Percentiles rank a stretch among this genome's conserved stretches.
phyloP scores from a whole-genome alignment of 1,140 invertebrate species.

The Drosophila yakuba region DNA sequence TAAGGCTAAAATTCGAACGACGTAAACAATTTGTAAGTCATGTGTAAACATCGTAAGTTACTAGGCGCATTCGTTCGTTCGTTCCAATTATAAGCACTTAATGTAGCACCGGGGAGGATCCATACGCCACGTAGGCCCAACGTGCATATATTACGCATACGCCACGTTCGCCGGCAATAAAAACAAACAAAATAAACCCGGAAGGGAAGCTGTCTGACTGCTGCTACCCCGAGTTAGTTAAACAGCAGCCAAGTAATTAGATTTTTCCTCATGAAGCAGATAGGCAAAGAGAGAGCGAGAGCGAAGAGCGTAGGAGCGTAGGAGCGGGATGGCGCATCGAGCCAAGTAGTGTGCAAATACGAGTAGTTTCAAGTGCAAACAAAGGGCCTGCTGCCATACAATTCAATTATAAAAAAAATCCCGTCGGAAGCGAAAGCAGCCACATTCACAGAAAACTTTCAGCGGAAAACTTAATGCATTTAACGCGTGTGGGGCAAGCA shows the following conservation, averaged over 20 bases:
- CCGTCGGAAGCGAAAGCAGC: slow-evolving; percentile 19
- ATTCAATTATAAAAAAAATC: slow-evolving; percentile 73
- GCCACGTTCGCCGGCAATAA: slow-evolving; percentile 63
- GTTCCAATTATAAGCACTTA: slow-evolving; percentile 83
- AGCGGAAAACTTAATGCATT: slow-evolving; percentile 70
- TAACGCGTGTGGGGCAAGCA: slow-evolving; percentile 78
- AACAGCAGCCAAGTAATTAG: slow-evolving; percentile 79
- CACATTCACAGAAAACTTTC: slow-evolving; percentile 38
- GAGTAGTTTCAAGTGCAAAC: slow-evolving; percentile 75
- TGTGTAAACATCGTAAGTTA: slow-evolving; percentile 83
- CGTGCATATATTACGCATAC: slow-evolving; percentile 72
- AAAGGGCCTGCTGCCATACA: slow-evolving; percentile 64
- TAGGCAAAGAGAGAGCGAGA: neutral
- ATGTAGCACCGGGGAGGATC: slow-evolving; percentile 50
- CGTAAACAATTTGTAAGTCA: slow-evolving; percentile 83
- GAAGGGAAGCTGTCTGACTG: slow-evolving; percentile 8
- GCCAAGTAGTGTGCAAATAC: slow-evolving; percentile 53
- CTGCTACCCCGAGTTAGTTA: slow-evolving; percentile 57
- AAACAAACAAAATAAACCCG: slow-evolving; percentile 56
- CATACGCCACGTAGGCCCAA: slow-evolving; percentile 48
- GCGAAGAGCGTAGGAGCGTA: neutral
- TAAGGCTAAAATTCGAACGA: slow-evolving; percentile 62
- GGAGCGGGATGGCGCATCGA: slow-evolving; percentile 4
- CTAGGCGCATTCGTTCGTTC: slow-evolving; percentile 73
- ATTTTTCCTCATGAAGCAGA: slow-evolving; percentile 73